Evolutionary conservation across 1,140 invertebrate genomes (phyloP), one percentile per base, ranked within the genome.

Genomic region (Asobara japonica): DNA sequence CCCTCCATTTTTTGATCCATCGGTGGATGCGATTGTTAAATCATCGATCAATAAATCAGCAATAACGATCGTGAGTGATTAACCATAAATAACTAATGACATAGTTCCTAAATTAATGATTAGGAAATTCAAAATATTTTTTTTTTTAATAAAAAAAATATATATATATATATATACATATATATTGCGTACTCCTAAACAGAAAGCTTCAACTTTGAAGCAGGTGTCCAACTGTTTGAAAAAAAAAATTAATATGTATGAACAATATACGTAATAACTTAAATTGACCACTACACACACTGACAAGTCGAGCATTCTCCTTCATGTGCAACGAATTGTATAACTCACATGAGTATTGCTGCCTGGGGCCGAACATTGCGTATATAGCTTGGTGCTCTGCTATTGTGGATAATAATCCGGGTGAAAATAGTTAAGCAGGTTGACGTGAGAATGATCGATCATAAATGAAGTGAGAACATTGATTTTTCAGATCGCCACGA

Each of bases 271-370:
- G 74, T 77, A 83, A 85, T 78, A 86, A 86, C 84, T 84, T 84
- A 85, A 87, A 87, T 87, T 86, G 86, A 80, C 86, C 84, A 85
- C 82, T 80, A 86, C 85, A 81, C 78, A 77, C 5, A 4, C n/a
- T 13, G 78, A 45, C 66, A 69, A 77, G 74, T 78, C 81, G 81
- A 83, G 76, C 72, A 74, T 74, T 74, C 75, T 73, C 74, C 51
- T 56, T 25, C 1, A 22, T 13, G 51, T 56, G 51, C 7, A 45
- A 13, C 41, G 13, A 45, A 56, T 22, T 56, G 10, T 5, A 62
- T 30, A 62, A 6, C 10, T 74, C 74, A 18, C 70, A 60, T 79
- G 77, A 72, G 75, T 81, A 76, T 83, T 74, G 75, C 74, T 48
- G n/a, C 65, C 77, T 84, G 82, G 79, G 79, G 77, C 79, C 79